Base-by-base conservation (phyloP, 1,140 invertebrate genomes). In the Apis laboriosa region DNA sequence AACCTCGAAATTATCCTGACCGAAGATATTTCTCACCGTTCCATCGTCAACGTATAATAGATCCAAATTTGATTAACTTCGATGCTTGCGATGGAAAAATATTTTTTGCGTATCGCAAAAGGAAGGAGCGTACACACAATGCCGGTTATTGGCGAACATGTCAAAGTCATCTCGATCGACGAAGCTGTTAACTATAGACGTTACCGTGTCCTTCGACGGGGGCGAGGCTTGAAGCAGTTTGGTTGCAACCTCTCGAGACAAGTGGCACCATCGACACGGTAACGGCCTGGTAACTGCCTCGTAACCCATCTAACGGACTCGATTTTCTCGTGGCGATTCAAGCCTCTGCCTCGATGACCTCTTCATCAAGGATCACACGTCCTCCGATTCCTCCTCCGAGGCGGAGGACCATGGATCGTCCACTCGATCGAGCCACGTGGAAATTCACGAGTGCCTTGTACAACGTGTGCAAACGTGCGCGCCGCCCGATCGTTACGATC, bases 281-380 rank as follows among this genome's bases (percentile, higher is more conserved):
- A 91, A 93, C 90, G 87, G 88, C 86, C 91, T 91, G 90, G 92
- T 93, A 93, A 93, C 90, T 91, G 88, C 89, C 85, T 91, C 88
- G 90, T 92, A 93, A 93, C 89, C 90, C 80, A 85, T 89, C 88
- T 90, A 91, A 91, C 88, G 76, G 86, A 77, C 64, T 73, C 80
- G 84, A 86, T 84, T 56, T 80, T 80, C 84, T 79, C 76, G 78
- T 66, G 79, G 73, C 80, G 87, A 79, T 86, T 82, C 80, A 83
- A 84, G 77, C 63, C 72, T 67, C 80, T 19, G 86, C 77, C 53
- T 83, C 81, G 85, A 90, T 86, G 83, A 83, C 88, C 92, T 88
- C 92, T 93, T 92, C 93, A 93, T 93, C 90, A 90, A 86, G 90
- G 88, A 92, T 93, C 92, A 90, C 89, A 90, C 88, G 90, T 86